phyloP scores from a whole-genome alignment of 2,888 invertebrate species.

The Hypsopygia costalis region DNA sequence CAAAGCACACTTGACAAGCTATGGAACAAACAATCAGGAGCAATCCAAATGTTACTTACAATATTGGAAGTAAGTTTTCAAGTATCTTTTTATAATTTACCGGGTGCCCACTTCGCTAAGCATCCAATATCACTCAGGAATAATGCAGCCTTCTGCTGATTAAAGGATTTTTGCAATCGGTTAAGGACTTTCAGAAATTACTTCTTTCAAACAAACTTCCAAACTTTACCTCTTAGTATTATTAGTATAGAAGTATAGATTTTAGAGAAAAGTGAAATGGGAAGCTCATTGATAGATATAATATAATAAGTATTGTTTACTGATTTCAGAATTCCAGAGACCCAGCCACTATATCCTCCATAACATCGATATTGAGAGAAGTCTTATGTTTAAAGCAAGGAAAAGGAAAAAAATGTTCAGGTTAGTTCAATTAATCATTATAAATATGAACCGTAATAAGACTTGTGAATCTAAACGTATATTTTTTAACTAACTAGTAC shows the following conservation, averaged over 20 bases:
- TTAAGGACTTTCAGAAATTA: too few relatives aligned
- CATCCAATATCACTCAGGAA: too few relatives aligned
- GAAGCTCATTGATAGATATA: too few relatives aligned
- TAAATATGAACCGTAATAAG: background rate
- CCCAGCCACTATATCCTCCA: conserved; percentile 71
- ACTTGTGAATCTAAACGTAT: background rate
- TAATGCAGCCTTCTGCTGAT: background rate
- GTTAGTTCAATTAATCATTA: conserved; percentile 28
- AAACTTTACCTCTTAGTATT: too few relatives aligned
- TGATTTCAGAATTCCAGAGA: conserved; percentile 78
- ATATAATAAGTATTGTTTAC: too few relatives aligned
- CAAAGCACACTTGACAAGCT: conserved; percentile 80
- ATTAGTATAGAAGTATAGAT: too few relatives aligned
- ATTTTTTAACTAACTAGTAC: conserved; percentile 36
- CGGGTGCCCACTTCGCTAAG: too few relatives aligned
- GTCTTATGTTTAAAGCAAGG: conserved; percentile 79
- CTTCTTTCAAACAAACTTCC: background rate
- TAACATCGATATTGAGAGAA: conserved; percentile 81
- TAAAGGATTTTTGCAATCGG: too few relatives aligned
- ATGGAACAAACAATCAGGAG: conserved; percentile 79
- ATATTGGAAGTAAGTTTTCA: conserved; percentile 74
- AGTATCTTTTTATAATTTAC: too few relatives aligned
- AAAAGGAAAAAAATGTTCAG: conserved; percentile 72
- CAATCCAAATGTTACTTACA: conserved; percentile 74
- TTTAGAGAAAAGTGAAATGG: too few relatives aligned